A percentile compares a stretch with the other conserved stretches of the same genome.
Conservation (phyloP, 2,888 invertebrate genomes). For the Mayetiola destructor region DNA sequence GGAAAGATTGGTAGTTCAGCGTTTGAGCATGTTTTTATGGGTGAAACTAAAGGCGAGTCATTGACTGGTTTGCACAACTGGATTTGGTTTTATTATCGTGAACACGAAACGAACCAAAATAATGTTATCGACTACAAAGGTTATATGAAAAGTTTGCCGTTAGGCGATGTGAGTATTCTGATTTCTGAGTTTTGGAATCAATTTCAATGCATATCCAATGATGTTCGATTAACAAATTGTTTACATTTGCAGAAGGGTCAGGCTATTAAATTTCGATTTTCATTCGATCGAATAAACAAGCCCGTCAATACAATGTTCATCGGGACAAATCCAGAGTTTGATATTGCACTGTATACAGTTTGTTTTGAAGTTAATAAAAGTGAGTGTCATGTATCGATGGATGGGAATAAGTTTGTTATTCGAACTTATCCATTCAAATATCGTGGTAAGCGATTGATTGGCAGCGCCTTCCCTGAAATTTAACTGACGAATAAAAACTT, state of each 20-base stretch:
- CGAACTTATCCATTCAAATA: constrained; percentile 59
- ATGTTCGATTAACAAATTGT: neutral
- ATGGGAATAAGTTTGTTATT: constrained; percentile 55
- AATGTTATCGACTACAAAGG: constrained; percentile 56
- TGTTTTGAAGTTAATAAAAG: constrained; percentile 69
- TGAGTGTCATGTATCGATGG: constrained; percentile 57
- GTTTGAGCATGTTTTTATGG: constrained; percentile 84
- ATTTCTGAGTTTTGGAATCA: neutral
- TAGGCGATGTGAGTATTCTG: constrained; percentile 58
- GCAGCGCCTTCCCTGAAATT: constrained; percentile 70
- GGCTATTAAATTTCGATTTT: constrained; percentile 56
- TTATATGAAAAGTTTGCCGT: constrained; percentile 53
- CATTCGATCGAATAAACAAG: constrained; percentile 54
- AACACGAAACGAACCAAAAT: constrained; percentile 30
- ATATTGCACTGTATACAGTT: constrained; percentile 76
- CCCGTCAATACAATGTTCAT: constrained; percentile 66
- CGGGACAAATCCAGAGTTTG: constrained; percentile 81
- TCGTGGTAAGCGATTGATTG: constrained; percentile 62
- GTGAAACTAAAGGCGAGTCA: constrained; percentile 60
- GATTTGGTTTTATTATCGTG: constrained; percentile 70
- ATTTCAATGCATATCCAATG: neutral
- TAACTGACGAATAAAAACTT: too few species aligned
- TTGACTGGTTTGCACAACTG: constrained; percentile 83
- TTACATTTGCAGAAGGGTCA: constrained; percentile 55
- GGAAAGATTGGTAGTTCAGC: constrained; percentile 75